These are phyloP conservation scores for Clitarchus hookeri DNA, from an alignment of 2,888 invertebrate genomes.

Conservation along the genomic window DNA sequence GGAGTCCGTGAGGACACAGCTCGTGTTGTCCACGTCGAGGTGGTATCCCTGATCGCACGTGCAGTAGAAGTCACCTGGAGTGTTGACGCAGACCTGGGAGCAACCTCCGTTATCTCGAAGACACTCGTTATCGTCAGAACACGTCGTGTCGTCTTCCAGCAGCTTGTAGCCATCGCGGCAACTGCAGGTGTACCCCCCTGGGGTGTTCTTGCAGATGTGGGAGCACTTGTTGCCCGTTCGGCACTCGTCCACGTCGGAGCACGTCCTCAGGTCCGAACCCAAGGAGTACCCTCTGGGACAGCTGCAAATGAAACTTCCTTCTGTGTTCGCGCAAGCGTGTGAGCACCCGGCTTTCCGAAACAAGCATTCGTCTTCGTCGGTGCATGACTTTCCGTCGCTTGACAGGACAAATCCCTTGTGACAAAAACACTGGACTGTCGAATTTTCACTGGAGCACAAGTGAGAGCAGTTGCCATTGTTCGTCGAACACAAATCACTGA, in stretches of 20 bases:
- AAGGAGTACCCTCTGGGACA: conserved; percentile 60
- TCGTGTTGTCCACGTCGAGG: conserved; percentile 65
- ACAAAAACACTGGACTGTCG: conserved; percentile 65
- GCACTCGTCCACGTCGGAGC: conserved; percentile 55
- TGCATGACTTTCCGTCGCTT: conserved; percentile 50
- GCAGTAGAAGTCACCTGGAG: conserved; percentile 73
- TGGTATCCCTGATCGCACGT: conserved; percentile 81
- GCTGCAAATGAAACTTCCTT: conserved; percentile 64
- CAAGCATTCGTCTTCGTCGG: conserved; percentile 43
- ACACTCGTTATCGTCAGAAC: conserved; percentile 50
- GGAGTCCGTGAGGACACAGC: conserved; percentile 49
- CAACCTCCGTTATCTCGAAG: conserved; percentile 54
- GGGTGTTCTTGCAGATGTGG: conserved; percentile 63
- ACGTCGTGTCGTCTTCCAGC: conserved; percentile 53
- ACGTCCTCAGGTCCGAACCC: conserved; percentile 46
- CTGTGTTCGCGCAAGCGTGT: conserved; percentile 63
- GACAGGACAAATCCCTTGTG: conserved; percentile 52
- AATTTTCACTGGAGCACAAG: conserved; percentile 64
- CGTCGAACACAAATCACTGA: conserved; percentile 51
- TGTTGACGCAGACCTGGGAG: conserved; percentile 57
- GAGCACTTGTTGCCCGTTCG: conserved; percentile 59
- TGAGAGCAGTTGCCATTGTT: conserved; percentile 54
- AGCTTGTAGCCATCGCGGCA: conserved; percentile 58
- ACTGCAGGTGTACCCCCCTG: conserved; percentile 64
- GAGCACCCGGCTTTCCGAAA: conserved; percentile 52